phyloP scores from a whole-genome alignment of 2,888 invertebrate genomes.

The Parnassius smintheus region DNA sequence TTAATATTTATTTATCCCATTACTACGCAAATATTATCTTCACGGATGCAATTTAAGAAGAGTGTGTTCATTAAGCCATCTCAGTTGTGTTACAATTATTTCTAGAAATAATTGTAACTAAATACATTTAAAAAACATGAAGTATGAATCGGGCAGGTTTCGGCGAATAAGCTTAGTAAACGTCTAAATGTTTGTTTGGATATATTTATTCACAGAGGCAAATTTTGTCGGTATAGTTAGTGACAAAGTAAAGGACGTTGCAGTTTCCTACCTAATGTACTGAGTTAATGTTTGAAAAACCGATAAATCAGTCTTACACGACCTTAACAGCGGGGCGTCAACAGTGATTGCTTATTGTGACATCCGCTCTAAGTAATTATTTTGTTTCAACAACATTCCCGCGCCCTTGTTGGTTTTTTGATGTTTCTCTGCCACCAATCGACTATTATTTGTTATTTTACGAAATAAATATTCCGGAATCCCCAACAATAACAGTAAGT shows the following conservation, averaged over 20 bases:
- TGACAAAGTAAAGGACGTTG: conserved; percentile 1
- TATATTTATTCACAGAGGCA: no score
- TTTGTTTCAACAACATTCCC: conserved; percentile 62
- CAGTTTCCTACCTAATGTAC: conserved; percentile 8
- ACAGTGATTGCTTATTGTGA: conserved; percentile 58
- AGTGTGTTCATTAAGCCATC: conserved; percentile 29
- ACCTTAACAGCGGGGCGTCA: conserved; percentile 52
- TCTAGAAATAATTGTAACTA: background rate
- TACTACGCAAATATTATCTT: conserved; percentile 49
- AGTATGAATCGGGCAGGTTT: no score
- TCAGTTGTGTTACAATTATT: no score
- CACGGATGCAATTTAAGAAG: conserved; percentile 44
- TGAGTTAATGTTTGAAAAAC: conserved; percentile 34
- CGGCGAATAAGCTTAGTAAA: no score
- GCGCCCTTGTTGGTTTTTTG: conserved; percentile 29
- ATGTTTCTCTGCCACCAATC: background rate
- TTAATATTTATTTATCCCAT: conserved; percentile 78
- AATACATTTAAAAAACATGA: no score
- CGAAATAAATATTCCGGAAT: no score
- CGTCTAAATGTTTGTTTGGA: no score
- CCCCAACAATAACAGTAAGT: no score
- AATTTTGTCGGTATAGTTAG: background rate
- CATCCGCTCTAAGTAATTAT: conserved; percentile 61
- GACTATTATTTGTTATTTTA: no score
- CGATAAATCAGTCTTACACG: conserved; percentile 38